Conservation (phyloP, 2,113 vertebrate species). For the Nematolebias whitei region DNA sequence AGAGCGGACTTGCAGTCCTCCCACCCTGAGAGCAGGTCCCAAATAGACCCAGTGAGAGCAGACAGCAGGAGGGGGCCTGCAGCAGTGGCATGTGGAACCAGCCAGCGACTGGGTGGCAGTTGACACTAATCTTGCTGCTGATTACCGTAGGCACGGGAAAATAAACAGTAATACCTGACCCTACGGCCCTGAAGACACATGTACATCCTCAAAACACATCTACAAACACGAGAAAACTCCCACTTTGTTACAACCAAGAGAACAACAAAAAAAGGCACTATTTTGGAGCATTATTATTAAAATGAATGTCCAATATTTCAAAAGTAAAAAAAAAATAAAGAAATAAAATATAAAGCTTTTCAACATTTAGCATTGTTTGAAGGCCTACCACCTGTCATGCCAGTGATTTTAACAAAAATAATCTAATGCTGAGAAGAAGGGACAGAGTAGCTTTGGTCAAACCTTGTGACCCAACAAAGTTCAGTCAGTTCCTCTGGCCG, state of each 20-base stretch:
- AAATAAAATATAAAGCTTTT: no score
- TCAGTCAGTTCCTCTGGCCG: no score
- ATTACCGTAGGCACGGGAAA: constrained; percentile 75
- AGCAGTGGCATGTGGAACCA: constrained; percentile 53
- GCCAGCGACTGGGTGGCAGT: constrained; percentile 76
- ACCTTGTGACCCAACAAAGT: no score
- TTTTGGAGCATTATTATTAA: no score
- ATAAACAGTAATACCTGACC: constrained; percentile 78
- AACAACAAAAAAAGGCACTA: no score
- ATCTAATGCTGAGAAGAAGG: background rate
- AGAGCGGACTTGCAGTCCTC: constrained; percentile 34
- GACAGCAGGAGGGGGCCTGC: constrained; percentile 36
- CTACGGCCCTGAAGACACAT: constrained; percentile 27
- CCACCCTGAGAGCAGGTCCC: constrained; percentile 16
- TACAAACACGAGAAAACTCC: constrained; percentile 30
- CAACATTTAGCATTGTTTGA: no score
- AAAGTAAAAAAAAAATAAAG: no score
- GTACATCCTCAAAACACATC: constrained; percentile 24
- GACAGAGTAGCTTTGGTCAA: no score
- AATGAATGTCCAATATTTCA: no score
- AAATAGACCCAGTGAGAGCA: constrained; percentile 29
- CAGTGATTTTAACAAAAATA: no score
- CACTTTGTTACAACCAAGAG: background rate
- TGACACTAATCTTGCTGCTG: constrained; percentile 75
- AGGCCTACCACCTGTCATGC: no score